A percentile compares a stretch with the other conserved stretches of the same genome.
phyloP scores from a whole-genome alignment of 2,797 vertebrate genomes.

The Astyanax mexicanus region DNA sequence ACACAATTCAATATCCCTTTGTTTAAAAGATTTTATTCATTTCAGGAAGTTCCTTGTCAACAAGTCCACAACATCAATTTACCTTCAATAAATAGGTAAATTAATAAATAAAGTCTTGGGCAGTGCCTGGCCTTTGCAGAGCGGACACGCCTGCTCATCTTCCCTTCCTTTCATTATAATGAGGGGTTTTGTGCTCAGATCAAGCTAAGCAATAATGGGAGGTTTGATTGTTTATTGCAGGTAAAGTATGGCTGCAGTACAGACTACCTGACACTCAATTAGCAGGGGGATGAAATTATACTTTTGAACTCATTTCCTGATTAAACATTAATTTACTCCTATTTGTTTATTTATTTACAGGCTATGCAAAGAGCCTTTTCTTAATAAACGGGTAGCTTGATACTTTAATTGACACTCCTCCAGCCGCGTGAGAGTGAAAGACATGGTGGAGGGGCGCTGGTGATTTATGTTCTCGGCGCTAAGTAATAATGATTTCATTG shows the following conservation, averaged over 20 bases:
- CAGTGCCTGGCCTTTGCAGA: not conserved
- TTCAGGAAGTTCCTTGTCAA: no score
- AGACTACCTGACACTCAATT: constrained; percentile 36
- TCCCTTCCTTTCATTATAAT: constrained; percentile 24
- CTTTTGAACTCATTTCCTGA: constrained; percentile 27
- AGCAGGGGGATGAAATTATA: constrained; percentile 11
- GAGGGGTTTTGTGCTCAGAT: constrained; percentile 33
- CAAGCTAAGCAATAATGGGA: constrained; percentile 30
- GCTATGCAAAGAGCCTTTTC: constrained; percentile 3
- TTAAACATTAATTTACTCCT: constrained; percentile 34
- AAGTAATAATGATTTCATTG: constrained; percentile 21
- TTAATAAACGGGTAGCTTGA: constrained; percentile 32
- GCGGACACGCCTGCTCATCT: constrained; percentile 1
- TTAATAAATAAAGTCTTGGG: no score
- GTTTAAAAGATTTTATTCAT: no score
- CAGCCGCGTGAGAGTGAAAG: not conserved
- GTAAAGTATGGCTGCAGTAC: no score
- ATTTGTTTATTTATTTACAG: constrained; percentile 8
- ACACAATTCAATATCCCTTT: no score
- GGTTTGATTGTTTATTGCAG: constrained; percentile 38
- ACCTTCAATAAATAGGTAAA: no score
- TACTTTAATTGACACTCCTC: constrained; percentile 36
- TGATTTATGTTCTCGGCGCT: not conserved
- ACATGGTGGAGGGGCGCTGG: not conserved
- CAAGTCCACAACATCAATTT: no score